These are phyloP conservation scores for Tragopan temminckii DNA, from an alignment of 2,797 vertebrate species.

Conservation along the genomic window DNA sequence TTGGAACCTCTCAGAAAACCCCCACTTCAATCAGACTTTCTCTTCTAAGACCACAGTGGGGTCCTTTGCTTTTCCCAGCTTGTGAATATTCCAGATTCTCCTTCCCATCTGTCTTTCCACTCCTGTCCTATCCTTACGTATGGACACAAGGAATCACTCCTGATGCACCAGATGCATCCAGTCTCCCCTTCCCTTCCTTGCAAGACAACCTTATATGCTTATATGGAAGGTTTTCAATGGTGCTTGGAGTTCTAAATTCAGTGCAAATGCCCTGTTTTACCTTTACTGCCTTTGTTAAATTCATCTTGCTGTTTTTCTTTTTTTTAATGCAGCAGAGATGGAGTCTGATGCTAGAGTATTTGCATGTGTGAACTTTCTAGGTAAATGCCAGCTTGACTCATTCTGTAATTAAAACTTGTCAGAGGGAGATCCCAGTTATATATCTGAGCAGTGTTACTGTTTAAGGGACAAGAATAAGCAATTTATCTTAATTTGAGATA, in stretches of 20 bases:
- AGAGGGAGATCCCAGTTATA: slow-evolving; percentile 23
- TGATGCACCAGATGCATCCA: rapidly evolving
- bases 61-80: not conserved
- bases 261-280: not conserved
- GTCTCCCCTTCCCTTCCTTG: not conserved
- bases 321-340: not conserved
- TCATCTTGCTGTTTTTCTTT: not conserved
- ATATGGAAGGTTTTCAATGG: not conserved
- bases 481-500: slow-evolving; percentile 35
- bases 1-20: not conserved
- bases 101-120: not conserved
- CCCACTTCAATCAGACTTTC: not conserved
- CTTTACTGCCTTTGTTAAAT: not conserved
- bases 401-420: slow-evolving; percentile 43
- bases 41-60: not conserved
- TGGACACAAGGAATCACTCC: not conserved
- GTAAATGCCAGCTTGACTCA: slow-evolving; percentile 49
- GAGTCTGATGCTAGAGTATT: not conserved
- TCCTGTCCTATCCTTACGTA: rapidly evolving
- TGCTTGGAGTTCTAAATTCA: not conserved
- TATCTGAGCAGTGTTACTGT: slow-evolving; percentile 14
- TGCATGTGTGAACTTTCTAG: slow-evolving; percentile 11
- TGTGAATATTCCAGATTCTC: not conserved
- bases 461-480: slow-evolving; percentile 31
- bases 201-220: not conserved